Evolutionary conservation across 2,113 vertebrate species (phyloP).

Genomic region (Ahaetulla prasina): DNA sequence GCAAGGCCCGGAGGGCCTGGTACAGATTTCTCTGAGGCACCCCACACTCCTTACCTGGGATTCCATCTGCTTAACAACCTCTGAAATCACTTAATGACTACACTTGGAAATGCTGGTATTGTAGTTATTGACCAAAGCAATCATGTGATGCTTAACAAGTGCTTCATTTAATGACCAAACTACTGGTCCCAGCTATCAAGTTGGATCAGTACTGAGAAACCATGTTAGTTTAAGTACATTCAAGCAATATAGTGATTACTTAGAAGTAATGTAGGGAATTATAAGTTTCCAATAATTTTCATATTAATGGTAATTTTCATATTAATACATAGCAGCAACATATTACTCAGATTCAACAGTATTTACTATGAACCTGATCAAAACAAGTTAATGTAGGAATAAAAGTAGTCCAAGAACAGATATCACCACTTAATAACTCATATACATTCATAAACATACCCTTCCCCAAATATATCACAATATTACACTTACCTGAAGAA

Average conservation of each 20-base stretch:
- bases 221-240: neutral
- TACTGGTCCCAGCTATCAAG: too few species aligned
- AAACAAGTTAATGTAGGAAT: neutral
- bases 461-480: neutral
- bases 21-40: too few species aligned
- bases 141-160: too few species aligned
- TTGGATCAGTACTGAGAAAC: neutral
- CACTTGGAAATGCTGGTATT: too few species aligned
- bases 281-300: neutral
- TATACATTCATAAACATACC: neutral
- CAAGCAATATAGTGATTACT: neutral
- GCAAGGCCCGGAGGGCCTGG: too few species aligned
- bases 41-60: too few species aligned
- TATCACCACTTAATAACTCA: neutral
- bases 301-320: too few species aligned
- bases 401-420: neutral
- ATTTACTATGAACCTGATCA: neutral
- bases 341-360: neutral
- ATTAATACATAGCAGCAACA: neutral
- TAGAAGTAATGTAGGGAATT: neutral
- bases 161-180: too few species aligned
- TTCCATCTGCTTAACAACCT: too few species aligned
- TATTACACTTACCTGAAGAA: slow-evolving; percentile 12
- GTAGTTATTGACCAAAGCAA: too few species aligned
- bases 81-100: too few species aligned